phyloP scores from a whole-genome alignment of 2,797 vertebrate genomes.

The Urophycis tenuis region DNA sequence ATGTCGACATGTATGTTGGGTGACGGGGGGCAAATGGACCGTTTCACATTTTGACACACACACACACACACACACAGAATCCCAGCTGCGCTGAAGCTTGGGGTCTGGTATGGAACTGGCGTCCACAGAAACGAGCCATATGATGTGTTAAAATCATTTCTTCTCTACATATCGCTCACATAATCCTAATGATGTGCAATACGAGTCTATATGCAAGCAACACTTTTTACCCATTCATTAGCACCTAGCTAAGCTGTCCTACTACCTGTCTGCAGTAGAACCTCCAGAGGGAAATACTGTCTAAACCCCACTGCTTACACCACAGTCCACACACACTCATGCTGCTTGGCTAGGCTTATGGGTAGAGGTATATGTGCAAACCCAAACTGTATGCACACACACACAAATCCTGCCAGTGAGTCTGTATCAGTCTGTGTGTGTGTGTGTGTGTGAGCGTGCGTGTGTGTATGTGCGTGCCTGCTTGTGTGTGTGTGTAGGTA shows the following conservation, averaged over 20 bases:
- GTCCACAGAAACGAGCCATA: too few species aligned
- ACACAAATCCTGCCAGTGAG: neutral
- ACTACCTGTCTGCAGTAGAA: slow-evolving; percentile 39
- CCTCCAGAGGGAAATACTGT: neutral
- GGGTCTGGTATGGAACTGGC: too few species aligned
- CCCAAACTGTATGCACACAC: neutral
- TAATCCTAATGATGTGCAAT: neutral
- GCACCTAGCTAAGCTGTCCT: slow-evolving; percentile 8
- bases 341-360: neutral
- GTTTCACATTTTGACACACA: too few species aligned
- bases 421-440: neutral
- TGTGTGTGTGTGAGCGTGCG: too few species aligned
- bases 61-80: too few species aligned
- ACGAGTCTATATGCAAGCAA: neutral
- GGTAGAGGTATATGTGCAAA: neutral
- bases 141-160: too few species aligned
- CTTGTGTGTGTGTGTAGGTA: neutral
- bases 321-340: slow-evolving; percentile 7
- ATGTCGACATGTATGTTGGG: too few species aligned
- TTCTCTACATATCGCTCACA: neutral
- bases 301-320: neutral
- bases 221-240: neutral
- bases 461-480: neutral
- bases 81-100: too few species aligned
- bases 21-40: too few species aligned